phyloP scores from a whole-genome alignment of 2,888 invertebrate genomes.

The Caprella mutica region DNA sequence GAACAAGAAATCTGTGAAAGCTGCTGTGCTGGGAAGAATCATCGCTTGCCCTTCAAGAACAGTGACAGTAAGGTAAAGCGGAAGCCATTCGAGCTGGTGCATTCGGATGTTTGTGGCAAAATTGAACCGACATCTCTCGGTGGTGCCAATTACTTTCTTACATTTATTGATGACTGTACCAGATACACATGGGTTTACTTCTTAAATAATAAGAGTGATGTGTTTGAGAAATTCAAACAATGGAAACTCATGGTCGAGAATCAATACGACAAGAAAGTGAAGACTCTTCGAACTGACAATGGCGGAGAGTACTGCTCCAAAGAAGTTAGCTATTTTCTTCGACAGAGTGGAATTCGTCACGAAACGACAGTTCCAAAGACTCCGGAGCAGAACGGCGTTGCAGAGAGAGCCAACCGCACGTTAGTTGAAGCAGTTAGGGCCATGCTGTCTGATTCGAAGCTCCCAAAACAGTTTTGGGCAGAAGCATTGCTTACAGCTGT shows the following conservation, averaged over 20 bases:
- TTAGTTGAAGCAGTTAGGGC: neutral
- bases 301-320: neutral
- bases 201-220: neutral
- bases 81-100: neutral
- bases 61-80: no score
- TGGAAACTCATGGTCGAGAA: neutral
- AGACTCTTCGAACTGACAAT: neutral
- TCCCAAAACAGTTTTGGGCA: neutral
- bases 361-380: neutral
- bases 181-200: neutral
- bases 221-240: neutral
- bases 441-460: neutral
- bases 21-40: neutral
- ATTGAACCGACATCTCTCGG: neutral
- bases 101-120: neutral
- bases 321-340: neutral
- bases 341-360: neutral
- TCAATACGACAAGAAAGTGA: neutral
- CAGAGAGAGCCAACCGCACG: neutral
- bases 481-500: neutral
- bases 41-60: neutral
- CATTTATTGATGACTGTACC: neutral
- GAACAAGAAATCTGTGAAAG: neutral
- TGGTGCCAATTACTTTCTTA: neutral
- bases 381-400: slow-evolving; percentile 1